Conservation (phyloP, 2,113 vertebrate genomes). For the Halichoerus grypus region DNA sequence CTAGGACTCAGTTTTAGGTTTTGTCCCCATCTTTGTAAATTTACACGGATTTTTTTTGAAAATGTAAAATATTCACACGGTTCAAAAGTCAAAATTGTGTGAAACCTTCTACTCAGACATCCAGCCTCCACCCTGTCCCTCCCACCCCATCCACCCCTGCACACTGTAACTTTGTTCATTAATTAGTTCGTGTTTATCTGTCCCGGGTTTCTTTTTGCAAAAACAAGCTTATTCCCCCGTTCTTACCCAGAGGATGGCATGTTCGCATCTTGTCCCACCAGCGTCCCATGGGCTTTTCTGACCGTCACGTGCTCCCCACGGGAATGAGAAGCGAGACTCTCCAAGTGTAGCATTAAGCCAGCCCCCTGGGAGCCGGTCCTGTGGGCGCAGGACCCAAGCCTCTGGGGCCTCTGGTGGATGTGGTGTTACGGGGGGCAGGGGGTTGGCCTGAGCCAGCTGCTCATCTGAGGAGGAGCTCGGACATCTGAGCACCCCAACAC, state of each 20-base stretch:
- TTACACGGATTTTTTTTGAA: not conserved
- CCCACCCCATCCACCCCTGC: not conserved
- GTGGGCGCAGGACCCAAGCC: too few relatives aligned
- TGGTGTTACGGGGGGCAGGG: rapidly evolving
- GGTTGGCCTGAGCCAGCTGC: not conserved
- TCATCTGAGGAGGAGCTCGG: not conserved
- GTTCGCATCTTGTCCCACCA: too few relatives aligned
- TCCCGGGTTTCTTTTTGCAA: not conserved
- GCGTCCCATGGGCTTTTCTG: rapidly evolving
- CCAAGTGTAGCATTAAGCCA: not conserved
- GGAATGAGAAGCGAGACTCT: not conserved
- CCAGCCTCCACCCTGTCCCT: rapidly evolving
- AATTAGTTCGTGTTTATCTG: not conserved
- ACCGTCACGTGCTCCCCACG: rapidly evolving
- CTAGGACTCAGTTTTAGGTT: rapidly evolving
- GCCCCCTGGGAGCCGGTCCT: not conserved
- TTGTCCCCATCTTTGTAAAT: too few relatives aligned
- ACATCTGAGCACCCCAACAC: not conserved
- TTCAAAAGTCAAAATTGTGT: not conserved
- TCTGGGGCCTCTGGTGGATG: not conserved
- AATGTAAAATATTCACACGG: not conserved
- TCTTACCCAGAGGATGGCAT: not conserved
- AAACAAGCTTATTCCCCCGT: rapidly evolving
- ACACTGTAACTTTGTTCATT: rapidly evolving
- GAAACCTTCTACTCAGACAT: not conserved